These are phyloP conservation scores for Periophthalmus magnuspinnatus DNA, from an alignment of 2,797 vertebrate species.

Conservation along the genomic window DNA sequence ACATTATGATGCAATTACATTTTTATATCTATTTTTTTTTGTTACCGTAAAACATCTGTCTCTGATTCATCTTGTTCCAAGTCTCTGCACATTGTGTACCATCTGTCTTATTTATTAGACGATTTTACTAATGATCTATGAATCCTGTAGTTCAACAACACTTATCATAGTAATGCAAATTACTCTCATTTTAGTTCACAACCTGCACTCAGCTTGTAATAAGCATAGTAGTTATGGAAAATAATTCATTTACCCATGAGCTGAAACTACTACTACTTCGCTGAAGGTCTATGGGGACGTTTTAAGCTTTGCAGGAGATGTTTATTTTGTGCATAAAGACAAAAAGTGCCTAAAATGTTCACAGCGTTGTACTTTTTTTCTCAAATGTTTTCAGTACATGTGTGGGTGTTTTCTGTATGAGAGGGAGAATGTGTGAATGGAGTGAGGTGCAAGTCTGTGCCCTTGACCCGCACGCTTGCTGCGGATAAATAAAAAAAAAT, in stretches of 20 bases:
- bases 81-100: background rate
- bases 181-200: no score
- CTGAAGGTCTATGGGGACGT: background rate
- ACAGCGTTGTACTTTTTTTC: background rate
- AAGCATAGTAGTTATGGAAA: no score
- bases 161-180: no score
- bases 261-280: background rate
- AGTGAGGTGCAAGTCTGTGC: constrained; percentile 18
- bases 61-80: background rate
- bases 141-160: no score
- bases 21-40: background rate
- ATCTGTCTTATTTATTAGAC: background rate
- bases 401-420: constrained; percentile 25
- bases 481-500: constrained; percentile 35
- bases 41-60: background rate
- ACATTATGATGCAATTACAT: background rate
- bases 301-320: background rate
- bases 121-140: no score
- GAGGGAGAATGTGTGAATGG: constrained; percentile 13
- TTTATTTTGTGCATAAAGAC: background rate
- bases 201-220: no score
- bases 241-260: no score
- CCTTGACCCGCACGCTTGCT: constrained; percentile 44
- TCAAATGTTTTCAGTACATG: constrained; percentile 15
- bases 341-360: background rate